phyloP scores from a whole-genome alignment of 2,797 vertebrate species.

The Pipistrellus kuhlii region DNA sequence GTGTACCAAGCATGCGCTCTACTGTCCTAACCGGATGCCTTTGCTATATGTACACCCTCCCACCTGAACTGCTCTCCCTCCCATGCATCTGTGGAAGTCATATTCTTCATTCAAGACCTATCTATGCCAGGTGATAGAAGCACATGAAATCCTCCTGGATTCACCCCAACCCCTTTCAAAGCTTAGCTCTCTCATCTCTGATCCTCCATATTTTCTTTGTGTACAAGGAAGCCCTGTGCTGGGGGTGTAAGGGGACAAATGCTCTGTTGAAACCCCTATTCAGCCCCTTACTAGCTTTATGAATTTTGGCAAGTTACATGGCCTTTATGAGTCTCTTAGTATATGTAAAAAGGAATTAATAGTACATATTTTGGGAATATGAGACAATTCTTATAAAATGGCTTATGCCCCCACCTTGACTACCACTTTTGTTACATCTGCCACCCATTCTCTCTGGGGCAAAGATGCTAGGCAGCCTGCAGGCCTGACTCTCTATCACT shows the following conservation, averaged over 20 bases:
- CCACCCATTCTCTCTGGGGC: background rate
- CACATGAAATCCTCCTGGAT: background rate
- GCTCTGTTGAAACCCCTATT: background rate
- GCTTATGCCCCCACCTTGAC: background rate
- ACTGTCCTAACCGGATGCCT: background rate
- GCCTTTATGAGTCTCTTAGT: background rate
- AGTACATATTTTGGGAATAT: background rate
- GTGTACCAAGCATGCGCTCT: accelerated
- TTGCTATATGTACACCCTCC: accelerated
- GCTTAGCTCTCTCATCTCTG: background rate
- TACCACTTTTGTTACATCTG: background rate
- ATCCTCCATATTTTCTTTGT: background rate
- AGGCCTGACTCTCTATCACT: background rate
- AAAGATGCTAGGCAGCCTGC: background rate
- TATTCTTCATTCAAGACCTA: background rate
- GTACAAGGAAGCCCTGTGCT: background rate
- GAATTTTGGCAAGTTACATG: background rate
- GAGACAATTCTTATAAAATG: background rate
- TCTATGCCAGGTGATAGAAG: background rate
- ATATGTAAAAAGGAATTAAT: background rate
- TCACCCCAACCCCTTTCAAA: background rate
- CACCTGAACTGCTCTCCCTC: background rate
- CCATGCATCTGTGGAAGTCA: background rate
- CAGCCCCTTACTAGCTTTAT: background rate
- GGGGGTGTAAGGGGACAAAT: background rate